Conservation (phyloP, 2,113 vertebrate species). For the Dryoscopus gambensis region DNA sequence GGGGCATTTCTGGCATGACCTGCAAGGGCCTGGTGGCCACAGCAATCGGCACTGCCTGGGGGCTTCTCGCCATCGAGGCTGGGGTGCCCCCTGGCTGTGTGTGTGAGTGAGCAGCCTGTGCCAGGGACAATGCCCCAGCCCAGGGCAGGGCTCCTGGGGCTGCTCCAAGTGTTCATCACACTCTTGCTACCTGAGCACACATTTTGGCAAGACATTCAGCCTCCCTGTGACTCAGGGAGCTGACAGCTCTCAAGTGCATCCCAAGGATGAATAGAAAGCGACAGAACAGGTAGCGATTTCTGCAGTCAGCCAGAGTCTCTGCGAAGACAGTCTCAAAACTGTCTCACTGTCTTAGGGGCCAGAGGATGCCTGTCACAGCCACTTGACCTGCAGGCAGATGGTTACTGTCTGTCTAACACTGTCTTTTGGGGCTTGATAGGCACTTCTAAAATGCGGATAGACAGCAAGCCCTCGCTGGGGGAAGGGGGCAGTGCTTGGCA, state of each 20-base stretch:
- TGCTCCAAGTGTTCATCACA: not conserved
- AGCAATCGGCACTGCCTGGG: not conserved
- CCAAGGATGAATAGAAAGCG: not conserved
- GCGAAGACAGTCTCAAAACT: not conserved
- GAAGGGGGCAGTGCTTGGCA: not conserved
- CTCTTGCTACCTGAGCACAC: not conserved
- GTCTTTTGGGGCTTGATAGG: not conserved
- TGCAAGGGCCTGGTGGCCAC: not conserved
- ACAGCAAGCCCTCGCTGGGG: accelerated
- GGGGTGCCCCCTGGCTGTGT: not conserved
- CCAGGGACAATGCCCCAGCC: not conserved
- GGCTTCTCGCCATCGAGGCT: not conserved
- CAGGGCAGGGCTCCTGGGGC: not conserved
- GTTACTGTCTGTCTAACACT: not conserved
- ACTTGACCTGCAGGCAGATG: slow-evolving; percentile 38
- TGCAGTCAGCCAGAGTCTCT: not conserved
- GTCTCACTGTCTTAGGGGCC: not conserved
- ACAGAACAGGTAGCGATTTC: not conserved
- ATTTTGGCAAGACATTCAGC: not conserved
- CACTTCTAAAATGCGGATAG: not conserved
- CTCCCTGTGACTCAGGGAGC: not conserved
- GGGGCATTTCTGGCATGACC: accelerated
- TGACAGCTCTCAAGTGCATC: slow-evolving; percentile 35
- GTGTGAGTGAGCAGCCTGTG: accelerated
- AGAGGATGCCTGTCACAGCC: not conserved